These are phyloP conservation scores for Gymnoscopelus braueri DNA, from an alignment of 2,797 vertebrate species.

Conservation along the genomic window DNA sequence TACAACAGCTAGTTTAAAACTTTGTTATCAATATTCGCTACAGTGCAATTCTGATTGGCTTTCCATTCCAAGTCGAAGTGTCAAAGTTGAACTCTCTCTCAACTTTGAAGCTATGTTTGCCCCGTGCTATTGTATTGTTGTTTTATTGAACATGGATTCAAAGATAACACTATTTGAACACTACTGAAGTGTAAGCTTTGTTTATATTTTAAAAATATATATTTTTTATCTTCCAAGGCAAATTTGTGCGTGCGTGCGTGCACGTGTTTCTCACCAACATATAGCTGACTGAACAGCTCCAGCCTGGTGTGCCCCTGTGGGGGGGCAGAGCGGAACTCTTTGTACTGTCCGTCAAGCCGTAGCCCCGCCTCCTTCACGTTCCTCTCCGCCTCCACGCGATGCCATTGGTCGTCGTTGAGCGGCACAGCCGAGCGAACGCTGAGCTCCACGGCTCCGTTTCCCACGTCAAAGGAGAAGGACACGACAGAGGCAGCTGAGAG, in stretches of 20 bases:
- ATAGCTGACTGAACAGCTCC: constrained; percentile 91
- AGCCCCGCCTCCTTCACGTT: constrained; percentile 92
- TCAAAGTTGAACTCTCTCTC: no score
- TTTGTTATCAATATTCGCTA: no score
- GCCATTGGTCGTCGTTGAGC: constrained; percentile 94
- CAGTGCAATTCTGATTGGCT: no score
- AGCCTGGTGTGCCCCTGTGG: constrained; percentile 89
- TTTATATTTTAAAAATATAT: no score
- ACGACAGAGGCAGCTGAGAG: constrained; percentile 84
- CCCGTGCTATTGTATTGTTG: no score
- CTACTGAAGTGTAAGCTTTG: no score
- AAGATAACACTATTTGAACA: no score
- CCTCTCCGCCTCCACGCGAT: constrained; percentile 90
- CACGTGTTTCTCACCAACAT: constrained; percentile 86
- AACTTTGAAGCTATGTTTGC: no score
- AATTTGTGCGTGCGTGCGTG: neutral
- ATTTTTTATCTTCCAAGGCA: no score
- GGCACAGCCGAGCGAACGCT: constrained; percentile 79
- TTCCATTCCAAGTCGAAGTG: no score
- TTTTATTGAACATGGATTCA: no score
- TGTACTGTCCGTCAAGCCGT: constrained; percentile 86
- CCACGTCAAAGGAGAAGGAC: constrained; percentile 91
- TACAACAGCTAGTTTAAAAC: no score
- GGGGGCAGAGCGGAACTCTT: constrained; percentile 78
- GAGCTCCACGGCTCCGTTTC: constrained; percentile 90